phyloP scores from a whole-genome alignment of 2,888 invertebrate species.

The Cephus nigrinus region DNA sequence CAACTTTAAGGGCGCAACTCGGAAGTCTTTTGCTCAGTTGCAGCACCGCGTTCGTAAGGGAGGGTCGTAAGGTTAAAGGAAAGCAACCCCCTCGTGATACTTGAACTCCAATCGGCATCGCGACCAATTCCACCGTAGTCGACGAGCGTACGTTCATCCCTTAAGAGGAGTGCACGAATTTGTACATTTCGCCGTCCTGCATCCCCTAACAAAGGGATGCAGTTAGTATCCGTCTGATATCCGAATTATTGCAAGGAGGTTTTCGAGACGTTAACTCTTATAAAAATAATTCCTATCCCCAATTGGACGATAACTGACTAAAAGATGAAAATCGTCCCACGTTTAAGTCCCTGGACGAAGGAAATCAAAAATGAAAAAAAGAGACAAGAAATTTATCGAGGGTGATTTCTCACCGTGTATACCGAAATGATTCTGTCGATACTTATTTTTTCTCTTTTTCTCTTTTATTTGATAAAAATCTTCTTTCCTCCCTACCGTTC shows the following conservation, averaged over 20 bases:
- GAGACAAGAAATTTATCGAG: not conserved
- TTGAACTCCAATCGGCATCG: not conserved
- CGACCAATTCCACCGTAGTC: not conserved
- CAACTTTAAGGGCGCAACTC: not conserved
- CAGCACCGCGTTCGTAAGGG: slow-evolving; percentile 5
- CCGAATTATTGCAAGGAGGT: not conserved
- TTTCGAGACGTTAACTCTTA: not conserved
- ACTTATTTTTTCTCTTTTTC: not conserved
- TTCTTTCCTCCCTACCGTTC: not conserved
- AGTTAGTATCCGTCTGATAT: not conserved
- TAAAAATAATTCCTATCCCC: not conserved
- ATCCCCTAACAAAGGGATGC: not conserved
- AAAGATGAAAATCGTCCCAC: not conserved
- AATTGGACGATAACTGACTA: not conserved
- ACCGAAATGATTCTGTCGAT: not conserved
- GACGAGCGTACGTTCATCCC: not conserved
- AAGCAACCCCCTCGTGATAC: not conserved
- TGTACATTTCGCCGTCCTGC: not conserved
- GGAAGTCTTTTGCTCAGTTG: slow-evolving; percentile 1
- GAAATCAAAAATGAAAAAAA: not conserved
- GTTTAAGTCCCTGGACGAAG: not conserved
- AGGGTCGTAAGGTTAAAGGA: not conserved
- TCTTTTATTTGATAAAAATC: not conserved
- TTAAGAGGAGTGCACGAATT: not conserved
- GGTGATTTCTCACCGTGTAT: not conserved